A percentile compares a stretch with the other conserved stretches of the same genome.
Evolutionary conservation across 2,888 invertebrate genomes (phyloP).

Genomic region (Agriotes lineatus): DNA sequence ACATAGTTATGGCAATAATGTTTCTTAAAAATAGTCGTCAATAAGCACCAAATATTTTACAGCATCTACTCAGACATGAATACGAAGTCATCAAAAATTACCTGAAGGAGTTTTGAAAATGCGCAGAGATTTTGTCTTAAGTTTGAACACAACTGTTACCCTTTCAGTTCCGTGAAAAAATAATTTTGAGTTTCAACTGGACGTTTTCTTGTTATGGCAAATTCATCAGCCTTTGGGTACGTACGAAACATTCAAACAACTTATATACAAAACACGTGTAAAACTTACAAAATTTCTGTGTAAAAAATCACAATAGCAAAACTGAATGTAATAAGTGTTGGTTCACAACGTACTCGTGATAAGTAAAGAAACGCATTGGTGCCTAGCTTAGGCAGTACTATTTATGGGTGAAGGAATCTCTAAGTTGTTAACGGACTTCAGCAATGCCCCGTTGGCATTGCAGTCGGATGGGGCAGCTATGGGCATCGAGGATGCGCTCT

Average conservation of each 20-base stretch:
- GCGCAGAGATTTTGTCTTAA: slow-evolving; percentile 6
- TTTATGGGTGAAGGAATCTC: slow-evolving; percentile 61
- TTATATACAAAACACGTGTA: slow-evolving; percentile 1
- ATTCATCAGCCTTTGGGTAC: slow-evolving; percentile 34
- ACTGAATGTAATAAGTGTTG: slow-evolving; percentile 21
- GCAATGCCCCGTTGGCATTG: slow-evolving; percentile 62
- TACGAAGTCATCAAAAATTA: slow-evolving; percentile 27
- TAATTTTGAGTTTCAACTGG: slow-evolving; percentile 25
- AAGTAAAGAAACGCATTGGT: slow-evolving; percentile 10
- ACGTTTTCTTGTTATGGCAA: slow-evolving; percentile 30
- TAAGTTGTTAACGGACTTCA: slow-evolving; percentile 60
- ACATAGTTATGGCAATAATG: slow-evolving; percentile 45
- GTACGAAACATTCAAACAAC: slow-evolving; percentile 23
- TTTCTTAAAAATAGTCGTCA: slow-evolving; percentile 30
- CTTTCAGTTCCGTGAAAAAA: slow-evolving; percentile 26
- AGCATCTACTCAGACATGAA: slow-evolving; percentile 34
- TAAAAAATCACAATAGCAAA: slow-evolving; percentile 28
- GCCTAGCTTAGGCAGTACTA: slow-evolving; percentile 59
- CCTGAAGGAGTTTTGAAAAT: slow-evolving; percentile 2
- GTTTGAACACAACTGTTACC: slow-evolving; percentile 37
- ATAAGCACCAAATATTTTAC: slow-evolving; percentile 42
- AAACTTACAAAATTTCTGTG: slow-evolving; percentile 10
- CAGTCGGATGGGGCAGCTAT: slow-evolving; percentile 63
- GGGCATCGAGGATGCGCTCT: slow-evolving; percentile 66
- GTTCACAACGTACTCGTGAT: neutral